A percentile compares a stretch with the other conserved stretches of the same genome.
Evolutionary conservation across 2,888 invertebrate genomes (phyloP).

Genomic region (Sarcophaga rosellei): DNA sequence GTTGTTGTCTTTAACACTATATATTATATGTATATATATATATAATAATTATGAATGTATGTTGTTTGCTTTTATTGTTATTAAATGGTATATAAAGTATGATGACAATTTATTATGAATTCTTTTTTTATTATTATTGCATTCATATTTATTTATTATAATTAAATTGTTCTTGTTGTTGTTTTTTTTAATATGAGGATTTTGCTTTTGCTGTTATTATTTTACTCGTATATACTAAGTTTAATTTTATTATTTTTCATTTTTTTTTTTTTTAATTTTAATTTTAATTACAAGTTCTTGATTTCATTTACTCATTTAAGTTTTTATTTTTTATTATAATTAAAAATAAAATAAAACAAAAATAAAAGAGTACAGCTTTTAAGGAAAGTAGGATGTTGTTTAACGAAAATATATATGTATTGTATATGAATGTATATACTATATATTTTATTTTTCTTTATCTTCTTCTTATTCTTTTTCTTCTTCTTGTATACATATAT

Average conservation of each 20-base stretch:
- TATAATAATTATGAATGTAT: constrained; percentile 45
- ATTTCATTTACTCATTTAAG: not conserved
- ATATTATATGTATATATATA: constrained; percentile 37
- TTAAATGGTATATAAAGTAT: constrained; percentile 47
- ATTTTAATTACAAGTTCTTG: constrained; percentile 57
- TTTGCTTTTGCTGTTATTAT: constrained; percentile 42
- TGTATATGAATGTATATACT: constrained; percentile 31
- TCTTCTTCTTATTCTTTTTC: too few species aligned
- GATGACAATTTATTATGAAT: constrained; percentile 36
- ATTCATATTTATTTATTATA: constrained; percentile 32
- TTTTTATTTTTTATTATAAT: not conserved
- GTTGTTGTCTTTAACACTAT: constrained; percentile 44
- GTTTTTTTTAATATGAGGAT: constrained; percentile 62
- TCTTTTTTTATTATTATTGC: constrained; percentile 29
- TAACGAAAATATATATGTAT: constrained; percentile 47
- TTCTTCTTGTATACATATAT: too few species aligned
- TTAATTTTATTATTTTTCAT: constrained; percentile 26
- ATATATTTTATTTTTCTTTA: constrained; percentile 23
- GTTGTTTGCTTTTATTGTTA: constrained; percentile 25
- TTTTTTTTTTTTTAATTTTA: constrained; percentile 40
- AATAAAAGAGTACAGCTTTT: not conserved
- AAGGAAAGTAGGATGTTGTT: constrained; percentile 4
- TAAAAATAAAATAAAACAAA: not conserved
- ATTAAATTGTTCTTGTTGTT: constrained; percentile 24
- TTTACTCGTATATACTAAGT: constrained; percentile 50